Base-by-base conservation (phyloP, 2,888 invertebrate species). In the Phanerotoma sp. region DNA sequence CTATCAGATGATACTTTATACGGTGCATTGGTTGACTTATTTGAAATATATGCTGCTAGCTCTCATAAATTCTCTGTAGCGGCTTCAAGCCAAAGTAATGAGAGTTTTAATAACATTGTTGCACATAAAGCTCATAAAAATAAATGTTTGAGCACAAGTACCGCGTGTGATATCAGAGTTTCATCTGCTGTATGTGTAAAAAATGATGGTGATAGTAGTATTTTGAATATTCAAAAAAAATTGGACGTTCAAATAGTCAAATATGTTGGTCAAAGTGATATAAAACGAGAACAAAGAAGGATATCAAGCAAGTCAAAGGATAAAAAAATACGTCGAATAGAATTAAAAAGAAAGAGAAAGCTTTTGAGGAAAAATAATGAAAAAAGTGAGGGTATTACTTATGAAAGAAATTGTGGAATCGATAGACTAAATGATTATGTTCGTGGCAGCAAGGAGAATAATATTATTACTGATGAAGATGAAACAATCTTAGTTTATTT, bases 41-140 rank as follows among this genome's bases (percentile, higher is more conserved):
- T 49, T 15, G n/a, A n/a, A 35, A 47, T 21, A 13, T 47, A 21
- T 25, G 21, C 35, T 22, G 16, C 16, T 11, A 49, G 35, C 22
- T 16, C 46, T 3, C 13, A 35, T 20, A 35, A 53, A 54, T 54
- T 59, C 21, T 56, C 53, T 3, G 41, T 50, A 13, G 42, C 33
- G 38, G 50, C 44, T 25, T 56, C 54, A n/a, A 57, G 59, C 35
- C 51, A 60, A 41, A 33, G 52, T 13, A 56, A 56, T 46, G 53
- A 59, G 46, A 59, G 58, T 30, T 28, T 58, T 11, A 55, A 58
- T 28, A 37, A 21, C 41, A 50, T 60, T 2, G 54, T 60, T 5
- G 49, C 56, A 11, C 53, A 55, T 16, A 59, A 57, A 49, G 48
- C 57, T 9, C 52, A 54, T 0, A 61, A 62, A 47, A 62, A 56